These are phyloP conservation scores for Eolophus roseicapilla DNA, from an alignment of 2,113 vertebrate genomes.

Conservation along the genomic window DNA sequence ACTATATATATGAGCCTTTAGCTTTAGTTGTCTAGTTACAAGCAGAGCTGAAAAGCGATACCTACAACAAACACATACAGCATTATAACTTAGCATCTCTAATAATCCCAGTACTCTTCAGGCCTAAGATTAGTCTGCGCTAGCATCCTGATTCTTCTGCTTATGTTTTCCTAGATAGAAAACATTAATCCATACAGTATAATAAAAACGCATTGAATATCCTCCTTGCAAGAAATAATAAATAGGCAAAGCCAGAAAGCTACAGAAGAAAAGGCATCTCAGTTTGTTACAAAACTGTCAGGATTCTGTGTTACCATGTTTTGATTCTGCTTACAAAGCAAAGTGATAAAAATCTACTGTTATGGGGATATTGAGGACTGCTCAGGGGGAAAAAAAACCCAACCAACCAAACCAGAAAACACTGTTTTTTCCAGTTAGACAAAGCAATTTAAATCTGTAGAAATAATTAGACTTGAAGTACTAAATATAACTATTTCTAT, in stretches of 20 bases:
- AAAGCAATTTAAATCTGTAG: background rate
- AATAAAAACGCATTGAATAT: background rate
- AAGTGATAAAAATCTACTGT: background rate
- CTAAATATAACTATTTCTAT: background rate
- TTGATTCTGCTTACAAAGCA: background rate
- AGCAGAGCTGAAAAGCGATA: background rate
- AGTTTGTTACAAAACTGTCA: background rate
- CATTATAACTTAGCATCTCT: background rate
- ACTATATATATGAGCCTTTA: background rate
- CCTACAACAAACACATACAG: background rate
- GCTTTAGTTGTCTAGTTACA: background rate
- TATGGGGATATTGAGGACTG: background rate
- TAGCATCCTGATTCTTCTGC: background rate
- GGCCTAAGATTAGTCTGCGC: background rate
- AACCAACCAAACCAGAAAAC: background rate
- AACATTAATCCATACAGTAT: background rate
- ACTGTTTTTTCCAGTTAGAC: background rate
- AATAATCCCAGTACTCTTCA: background rate
- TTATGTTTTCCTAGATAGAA: background rate
- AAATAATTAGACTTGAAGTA: background rate
- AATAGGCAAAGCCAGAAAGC: background rate
- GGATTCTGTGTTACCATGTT: background rate
- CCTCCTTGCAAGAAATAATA: background rate
- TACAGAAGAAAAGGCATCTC: background rate
- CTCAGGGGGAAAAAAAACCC: accelerated